Evolutionary conservation across 2,888 invertebrate species (phyloP).

Genomic region (Coecobrya sp.): DNA sequence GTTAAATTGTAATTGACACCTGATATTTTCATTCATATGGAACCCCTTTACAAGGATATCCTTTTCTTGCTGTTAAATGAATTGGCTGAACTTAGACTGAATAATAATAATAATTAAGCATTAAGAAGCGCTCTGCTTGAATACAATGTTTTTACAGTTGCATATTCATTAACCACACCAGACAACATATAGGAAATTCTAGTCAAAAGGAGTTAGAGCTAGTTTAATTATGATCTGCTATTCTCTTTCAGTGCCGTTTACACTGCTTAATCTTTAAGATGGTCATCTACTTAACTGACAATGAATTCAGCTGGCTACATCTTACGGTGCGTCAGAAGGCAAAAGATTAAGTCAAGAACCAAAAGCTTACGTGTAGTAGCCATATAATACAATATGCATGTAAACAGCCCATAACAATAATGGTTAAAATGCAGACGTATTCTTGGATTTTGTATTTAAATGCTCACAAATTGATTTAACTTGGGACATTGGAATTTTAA

Average conservation of each 20-base stretch:
- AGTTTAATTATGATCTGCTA: constrained; percentile 45
- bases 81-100: constrained; percentile 5
- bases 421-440: constrained; percentile 48
- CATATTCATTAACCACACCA: constrained; percentile 66
- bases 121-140: not conserved
- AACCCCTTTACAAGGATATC: constrained; percentile 32
- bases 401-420: constrained; percentile 35
- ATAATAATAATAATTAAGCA: constrained; percentile 4
- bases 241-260: constrained; percentile 14
- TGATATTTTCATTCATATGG: constrained; percentile 46
- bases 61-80: constrained; percentile 18
- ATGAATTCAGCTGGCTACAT: not conserved
- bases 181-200: constrained; percentile 35
- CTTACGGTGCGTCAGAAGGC: not conserved
- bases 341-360: constrained; percentile 6
- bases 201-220: constrained; percentile 63
- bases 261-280: not conserved
- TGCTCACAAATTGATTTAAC: constrained; percentile 45
- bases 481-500: constrained; percentile 45
- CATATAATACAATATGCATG: not conserved
- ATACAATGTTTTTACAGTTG: constrained; percentile 48
- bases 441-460: constrained; percentile 45
- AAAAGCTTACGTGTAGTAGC: not conserved
- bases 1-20: constrained; percentile 59
- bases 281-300: not conserved